Evolutionary conservation across 2,113 vertebrate genomes (phyloP), one percentile per base, ranked within the genome.

Genomic region (Mionectes macconnelli): DNA sequence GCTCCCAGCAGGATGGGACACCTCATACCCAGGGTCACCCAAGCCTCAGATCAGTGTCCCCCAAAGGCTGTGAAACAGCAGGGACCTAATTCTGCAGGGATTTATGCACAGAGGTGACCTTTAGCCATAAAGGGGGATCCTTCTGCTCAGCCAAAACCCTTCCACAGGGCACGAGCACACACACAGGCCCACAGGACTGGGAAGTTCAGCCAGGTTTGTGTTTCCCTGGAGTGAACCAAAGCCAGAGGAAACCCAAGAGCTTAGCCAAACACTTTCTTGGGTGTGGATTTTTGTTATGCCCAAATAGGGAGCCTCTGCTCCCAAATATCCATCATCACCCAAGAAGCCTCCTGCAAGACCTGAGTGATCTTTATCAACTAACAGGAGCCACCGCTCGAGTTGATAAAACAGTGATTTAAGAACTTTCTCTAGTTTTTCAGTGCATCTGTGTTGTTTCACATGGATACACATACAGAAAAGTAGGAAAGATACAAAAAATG

Each of bases 381-480:
- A 22, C 2, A 1, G 1, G 5, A 49, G 22, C 21, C 17, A 3
- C 15, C 22, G 33, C 14, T 55, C 67, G 39, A 42, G 31, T 30
- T 37, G 1, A 0, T 14, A 49, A 31, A 52, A 10, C 0, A 1
- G 15, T 0, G 1, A 69, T 31, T 53, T 49, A 49, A 73, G 57
- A 53, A 31, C n/a, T n/a, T 60, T 2, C 33, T 49, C 0, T 14
- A 40, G 49, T 35, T 85, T 76, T 40, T 24, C 80, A 6, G 9
- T 23, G 23, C 17, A 31, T 30, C 15, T 55, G 6, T 14, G 28
- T 3, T 44, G 22, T 83, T 56, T 60, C 44, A 23, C 5, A 4
- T 2, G 10, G 67, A 60, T 44, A 25, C 24, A 8, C 22, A 19
- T 9, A 30, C 0, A 14, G 24, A n/a, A 12, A 45, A 74, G 19